Percentiles rank a stretch among this genome's conserved stretches.
phyloP scores from a whole-genome alignment of 2,797 vertebrate genomes.

The Kryptolebias ocellatus region DNA sequence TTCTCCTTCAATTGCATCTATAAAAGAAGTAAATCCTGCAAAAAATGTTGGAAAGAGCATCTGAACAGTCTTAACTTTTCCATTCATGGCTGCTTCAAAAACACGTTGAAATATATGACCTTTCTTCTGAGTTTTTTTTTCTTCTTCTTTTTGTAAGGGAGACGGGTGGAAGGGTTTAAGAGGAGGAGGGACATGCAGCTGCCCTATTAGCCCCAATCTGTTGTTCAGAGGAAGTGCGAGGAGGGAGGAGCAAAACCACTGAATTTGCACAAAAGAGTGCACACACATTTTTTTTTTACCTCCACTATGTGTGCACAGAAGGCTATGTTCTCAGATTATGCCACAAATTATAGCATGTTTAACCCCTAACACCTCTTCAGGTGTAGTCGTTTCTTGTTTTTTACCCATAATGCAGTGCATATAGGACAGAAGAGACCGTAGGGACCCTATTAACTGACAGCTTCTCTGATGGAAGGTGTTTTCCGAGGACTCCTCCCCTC shows the following conservation, averaged over 20 bases:
- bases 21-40: constrained; percentile 24
- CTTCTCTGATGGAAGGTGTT: constrained; percentile 54
- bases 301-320: constrained; percentile 43
- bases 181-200: constrained; percentile 69
- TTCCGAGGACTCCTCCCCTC: constrained; percentile 48
- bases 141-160: constrained; percentile 33
- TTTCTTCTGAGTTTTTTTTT: constrained; percentile 46
- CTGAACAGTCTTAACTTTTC: constrained; percentile 56
- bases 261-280: constrained; percentile 66
- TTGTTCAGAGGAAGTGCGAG: constrained; percentile 69
- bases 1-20: constrained; percentile 20
- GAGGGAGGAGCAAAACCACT: constrained; percentile 69
- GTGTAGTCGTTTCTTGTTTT: constrained; percentile 38
- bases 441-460: constrained; percentile 64
- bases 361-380: constrained; percentile 43
- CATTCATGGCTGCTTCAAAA: constrained; percentile 52
- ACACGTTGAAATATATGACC: constrained; percentile 71
- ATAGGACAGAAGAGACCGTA: constrained; percentile 26
- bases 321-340: constrained; percentile 41
- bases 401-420: constrained; percentile 52
- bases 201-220: constrained; percentile 79
- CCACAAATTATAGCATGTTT: constrained; percentile 45
- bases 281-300: constrained; percentile 37
- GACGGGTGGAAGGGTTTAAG: constrained; percentile 55
- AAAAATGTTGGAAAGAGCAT: constrained; percentile 22